phyloP scores from a whole-genome alignment of 2,888 invertebrate species.

The Mythimna ferrago region DNA sequence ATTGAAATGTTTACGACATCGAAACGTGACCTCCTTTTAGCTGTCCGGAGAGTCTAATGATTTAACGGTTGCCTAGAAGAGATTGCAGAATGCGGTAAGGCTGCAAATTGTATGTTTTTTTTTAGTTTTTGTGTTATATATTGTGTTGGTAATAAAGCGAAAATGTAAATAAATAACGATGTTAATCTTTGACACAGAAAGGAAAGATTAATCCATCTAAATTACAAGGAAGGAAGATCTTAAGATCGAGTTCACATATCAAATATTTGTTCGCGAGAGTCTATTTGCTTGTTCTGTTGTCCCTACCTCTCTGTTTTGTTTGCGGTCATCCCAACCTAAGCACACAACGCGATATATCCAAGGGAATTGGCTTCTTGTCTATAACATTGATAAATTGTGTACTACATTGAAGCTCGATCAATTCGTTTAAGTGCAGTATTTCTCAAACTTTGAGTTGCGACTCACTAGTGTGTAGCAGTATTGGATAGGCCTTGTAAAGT shows the following conservation, averaged over 20 bases:
- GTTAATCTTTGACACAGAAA: neutral
- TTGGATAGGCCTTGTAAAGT: too few relatives aligned
- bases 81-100: too few relatives aligned
- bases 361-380: conserved; percentile 32
- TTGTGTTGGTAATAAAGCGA: too few relatives aligned
- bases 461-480: too few relatives aligned
- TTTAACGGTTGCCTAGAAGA: too few relatives aligned
- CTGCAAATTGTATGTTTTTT: too few relatives aligned
- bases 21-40: neutral
- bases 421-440: neutral
- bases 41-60: neutral
- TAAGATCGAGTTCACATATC: conserved; percentile 9
- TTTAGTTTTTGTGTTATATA: too few relatives aligned
- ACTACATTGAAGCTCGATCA: neutral
- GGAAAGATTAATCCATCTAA: conserved; percentile 6
- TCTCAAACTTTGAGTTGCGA: too few relatives aligned
- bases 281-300: conserved; percentile 27
- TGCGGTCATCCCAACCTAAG: conserved; percentile 45
- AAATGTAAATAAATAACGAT: neutral
- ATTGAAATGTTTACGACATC: neutral
- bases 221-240: neutral
- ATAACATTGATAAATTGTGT: conserved; percentile 9
- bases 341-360: conserved; percentile 29
- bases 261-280: conserved; percentile 30
- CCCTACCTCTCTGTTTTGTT: conserved; percentile 30